Base-by-base conservation (phyloP, 2,888 invertebrate genomes). In the Platycnemis pennipes region DNA sequence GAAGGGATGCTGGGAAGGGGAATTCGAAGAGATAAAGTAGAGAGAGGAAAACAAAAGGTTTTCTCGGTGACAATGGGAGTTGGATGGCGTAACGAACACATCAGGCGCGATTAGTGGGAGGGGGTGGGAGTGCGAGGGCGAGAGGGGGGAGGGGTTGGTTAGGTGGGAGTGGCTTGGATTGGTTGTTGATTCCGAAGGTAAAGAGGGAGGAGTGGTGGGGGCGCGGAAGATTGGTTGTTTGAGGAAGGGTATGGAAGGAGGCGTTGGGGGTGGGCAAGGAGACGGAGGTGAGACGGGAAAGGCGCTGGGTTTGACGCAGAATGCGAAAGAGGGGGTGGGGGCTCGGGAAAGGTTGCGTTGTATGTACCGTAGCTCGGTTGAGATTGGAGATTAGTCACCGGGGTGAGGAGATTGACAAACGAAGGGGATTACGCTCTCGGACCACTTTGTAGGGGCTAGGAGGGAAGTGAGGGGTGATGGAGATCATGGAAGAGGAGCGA, bases 131-230 rank as follows among this genome's bases (percentile, higher is more conserved):
- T n/a, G n/a, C n/a, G n/a, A n/a, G n/a, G n/a, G 11, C 31, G 45
- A 69, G 91, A 31, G 5, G 69, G 8, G 37, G 37, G 37, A 11
- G 7, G 13, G 69, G 63, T 13, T 63, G 26, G 44, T 37, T 89
- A 37, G 42, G 63, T 63, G 63, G 53, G 89, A 56, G 42, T 42
- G 91, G 44, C 91, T 44, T 44, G 91, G 91, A 91, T 91, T 91
- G 63, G 91, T 91, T 45, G 91, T 63, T 69, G 44, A 63, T 91
- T 91, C 91, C 91, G 91, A 91, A 91, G 91, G 91, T 91, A 63
- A 63, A 91, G 91, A 44, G 63, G 42, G 44, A 63, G 19, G 63
- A 26, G 4, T 26, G 49, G 0, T 42, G 42, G 44, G 44, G 56
- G 37, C 22, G 31, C 0, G 91, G 91, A 44, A 44, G 88, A 89